These are phyloP conservation scores for Phymanthus crucifer DNA, from an alignment of 92 coral and sea anemone genomes.

Conservation along the genomic window DNA sequence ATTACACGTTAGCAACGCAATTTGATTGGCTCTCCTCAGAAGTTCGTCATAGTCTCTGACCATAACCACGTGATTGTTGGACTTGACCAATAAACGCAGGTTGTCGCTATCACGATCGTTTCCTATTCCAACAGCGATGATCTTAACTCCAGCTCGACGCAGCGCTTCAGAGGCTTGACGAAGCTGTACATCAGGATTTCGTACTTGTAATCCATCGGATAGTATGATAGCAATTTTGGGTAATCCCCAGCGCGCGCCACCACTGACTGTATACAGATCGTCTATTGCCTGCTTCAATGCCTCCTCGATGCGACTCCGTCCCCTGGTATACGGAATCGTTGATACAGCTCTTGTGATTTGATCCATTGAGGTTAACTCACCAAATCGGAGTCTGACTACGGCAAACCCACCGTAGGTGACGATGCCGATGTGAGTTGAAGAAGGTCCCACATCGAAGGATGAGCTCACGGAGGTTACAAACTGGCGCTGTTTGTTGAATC, in stretches of 20 bases:
- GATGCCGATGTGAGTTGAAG: conserved; percentile 53
- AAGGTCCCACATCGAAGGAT: conserved; percentile 48
- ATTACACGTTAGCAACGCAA: conserved; percentile 68
- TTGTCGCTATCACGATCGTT: conserved; percentile 62
- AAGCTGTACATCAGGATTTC: conserved; percentile 54
- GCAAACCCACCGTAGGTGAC: conserved; percentile 65
- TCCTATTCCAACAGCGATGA: conserved; percentile 76
- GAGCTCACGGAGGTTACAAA: conserved; percentile 61
- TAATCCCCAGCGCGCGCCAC: conserved; percentile 66
- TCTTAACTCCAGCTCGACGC: conserved; percentile 61
- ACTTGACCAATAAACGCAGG: conserved; percentile 63
- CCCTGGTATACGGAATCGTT: conserved; percentile 59
- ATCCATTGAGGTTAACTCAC: conserved; percentile 26
- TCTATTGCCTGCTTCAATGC: conserved; percentile 69
- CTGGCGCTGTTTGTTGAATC: conserved; percentile 46
- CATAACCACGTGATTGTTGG: conserved; percentile 57
- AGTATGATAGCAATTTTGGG: conserved; percentile 74
- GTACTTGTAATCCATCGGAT: conserved; percentile 85
- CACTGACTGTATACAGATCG: conserved; percentile 53
- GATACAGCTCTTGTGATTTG: conserved; percentile 51
- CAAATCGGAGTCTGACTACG: conserved; percentile 45
- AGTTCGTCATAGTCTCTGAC: conserved; percentile 67
- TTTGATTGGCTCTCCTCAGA: conserved; percentile 59
- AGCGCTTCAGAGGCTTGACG: conserved; percentile 51
- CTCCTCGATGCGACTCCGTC: conserved; percentile 78